Conservation (phyloP, 2,113 vertebrate species). For the Rhinolophus ferrumequinum region DNA sequence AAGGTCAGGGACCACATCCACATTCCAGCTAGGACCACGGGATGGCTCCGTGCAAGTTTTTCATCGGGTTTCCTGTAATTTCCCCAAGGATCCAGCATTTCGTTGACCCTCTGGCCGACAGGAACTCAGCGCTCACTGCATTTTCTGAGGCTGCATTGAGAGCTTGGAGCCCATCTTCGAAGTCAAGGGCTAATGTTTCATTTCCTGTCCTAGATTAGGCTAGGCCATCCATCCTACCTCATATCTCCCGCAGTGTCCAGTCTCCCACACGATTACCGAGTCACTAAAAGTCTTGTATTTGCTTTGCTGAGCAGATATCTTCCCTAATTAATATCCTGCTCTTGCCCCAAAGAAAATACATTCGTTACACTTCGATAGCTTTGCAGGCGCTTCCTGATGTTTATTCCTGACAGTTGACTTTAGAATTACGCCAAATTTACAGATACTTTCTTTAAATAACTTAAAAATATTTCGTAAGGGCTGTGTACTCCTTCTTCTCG, state of each 20-base stretch:
- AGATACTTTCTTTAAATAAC: slow-evolving; percentile 34
- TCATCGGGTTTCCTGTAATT: neutral
- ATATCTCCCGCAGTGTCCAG: neutral
- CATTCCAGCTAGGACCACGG: neutral
- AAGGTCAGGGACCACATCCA: neutral
- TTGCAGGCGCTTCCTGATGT: neutral
- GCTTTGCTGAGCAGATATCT: neutral
- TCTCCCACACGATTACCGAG: neutral
- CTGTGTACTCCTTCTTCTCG: neutral
- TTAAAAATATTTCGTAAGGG: slow-evolving; percentile 30
- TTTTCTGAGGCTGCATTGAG: neutral
- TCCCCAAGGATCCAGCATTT: neutral
- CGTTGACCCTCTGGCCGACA: neutral
- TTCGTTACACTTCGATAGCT: slow-evolving; percentile 8
- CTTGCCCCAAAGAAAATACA: slow-evolving; percentile 29
- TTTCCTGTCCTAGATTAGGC: slow-evolving; percentile 35
- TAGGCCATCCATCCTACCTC: neutral
- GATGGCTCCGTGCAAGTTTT: neutral
- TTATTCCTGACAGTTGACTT: slow-evolving; percentile 22
- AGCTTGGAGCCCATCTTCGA: neutral
- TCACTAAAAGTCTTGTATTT: neutral
- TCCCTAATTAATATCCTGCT: neutral
- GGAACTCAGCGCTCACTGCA: neutral
- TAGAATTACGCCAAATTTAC: neutral
- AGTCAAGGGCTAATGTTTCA: slow-evolving; percentile 37